Conservation (phyloP, 2,888 invertebrate species). For the Sphaerolaimus hirsutus region DNA sequence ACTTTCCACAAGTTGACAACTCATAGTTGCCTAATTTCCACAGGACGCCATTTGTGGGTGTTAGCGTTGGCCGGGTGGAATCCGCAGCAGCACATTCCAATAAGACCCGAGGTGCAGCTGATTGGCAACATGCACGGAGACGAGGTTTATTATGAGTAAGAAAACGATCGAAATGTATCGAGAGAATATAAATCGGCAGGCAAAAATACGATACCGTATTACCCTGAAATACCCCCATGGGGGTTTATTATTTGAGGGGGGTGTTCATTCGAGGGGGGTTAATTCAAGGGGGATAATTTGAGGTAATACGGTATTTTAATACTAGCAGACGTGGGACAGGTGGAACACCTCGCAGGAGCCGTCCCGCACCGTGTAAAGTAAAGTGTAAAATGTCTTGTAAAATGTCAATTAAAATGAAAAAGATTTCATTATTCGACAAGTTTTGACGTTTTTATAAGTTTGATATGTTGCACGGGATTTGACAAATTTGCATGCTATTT, state of each 20-base stretch:
- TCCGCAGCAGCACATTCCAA: conserved; percentile 7
- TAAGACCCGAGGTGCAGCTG: conserved; percentile 20
- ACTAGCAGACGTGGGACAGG: too few relatives aligned
- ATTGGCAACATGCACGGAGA: conserved; percentile 27
- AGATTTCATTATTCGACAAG: too few relatives aligned
- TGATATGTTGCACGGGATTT: too few relatives aligned
- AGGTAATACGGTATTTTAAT: too few relatives aligned
- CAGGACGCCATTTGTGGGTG: conserved; percentile 23
- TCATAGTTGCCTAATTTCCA: neutral
- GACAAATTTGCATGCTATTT: neutral
- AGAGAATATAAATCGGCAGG: neutral
- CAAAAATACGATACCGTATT: neutral
- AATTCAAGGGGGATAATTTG: too few relatives aligned
- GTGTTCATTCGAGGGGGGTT: too few relatives aligned
- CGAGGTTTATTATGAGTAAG: conserved; percentile 16
- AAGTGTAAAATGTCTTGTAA: too few relatives aligned
- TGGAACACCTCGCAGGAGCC: too few relatives aligned
- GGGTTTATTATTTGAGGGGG: too few relatives aligned
- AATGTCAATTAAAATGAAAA: too few relatives aligned
- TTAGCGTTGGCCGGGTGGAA: conserved; percentile 9
- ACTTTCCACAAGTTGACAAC: neutral
- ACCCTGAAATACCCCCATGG: neutral
- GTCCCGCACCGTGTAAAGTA: too few relatives aligned
- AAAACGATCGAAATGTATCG: neutral
- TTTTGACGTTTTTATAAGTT: too few relatives aligned